phyloP scores from a whole-genome alignment of 1,140 invertebrate genomes.

The Platyscapa corneri region DNA sequence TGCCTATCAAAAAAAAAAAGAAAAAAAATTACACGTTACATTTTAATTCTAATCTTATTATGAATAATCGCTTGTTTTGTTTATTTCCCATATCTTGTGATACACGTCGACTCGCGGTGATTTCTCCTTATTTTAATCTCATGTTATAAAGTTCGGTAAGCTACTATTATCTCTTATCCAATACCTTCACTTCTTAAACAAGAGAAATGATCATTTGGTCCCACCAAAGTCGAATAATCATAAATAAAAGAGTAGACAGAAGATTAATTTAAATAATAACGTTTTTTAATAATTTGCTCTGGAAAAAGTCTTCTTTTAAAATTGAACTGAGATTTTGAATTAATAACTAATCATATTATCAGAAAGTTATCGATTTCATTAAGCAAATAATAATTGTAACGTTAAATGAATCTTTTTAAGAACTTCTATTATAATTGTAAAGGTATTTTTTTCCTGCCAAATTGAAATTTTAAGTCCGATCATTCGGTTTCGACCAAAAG shows the following conservation, averaged over 20 bases:
- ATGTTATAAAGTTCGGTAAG: background rate
- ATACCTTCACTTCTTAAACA: no score
- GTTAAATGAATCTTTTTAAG: background rate
- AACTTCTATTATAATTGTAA: background rate
- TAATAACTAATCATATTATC: background rate
- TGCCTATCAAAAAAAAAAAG: no score
- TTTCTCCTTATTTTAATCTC: background rate
- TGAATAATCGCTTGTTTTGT: background rate
- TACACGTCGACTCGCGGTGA: background rate
- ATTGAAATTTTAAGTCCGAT: background rate
- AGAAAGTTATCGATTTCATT: background rate
- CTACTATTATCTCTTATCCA: conserved; percentile 8
- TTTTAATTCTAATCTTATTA: background rate
- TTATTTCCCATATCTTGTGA: conserved; percentile 15
- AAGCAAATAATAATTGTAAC: background rate
- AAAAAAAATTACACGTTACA: background rate
- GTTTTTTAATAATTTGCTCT: background rate
- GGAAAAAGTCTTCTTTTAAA: background rate
- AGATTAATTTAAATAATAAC: background rate
- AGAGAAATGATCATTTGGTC: background rate
- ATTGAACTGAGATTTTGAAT: no score
- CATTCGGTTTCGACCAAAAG: background rate
- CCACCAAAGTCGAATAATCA: background rate
- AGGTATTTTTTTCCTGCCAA: background rate
- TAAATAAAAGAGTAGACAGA: background rate